Evolutionary conservation across 2,113 vertebrate species (phyloP).

Genomic region (Hyla sarda): DNA sequence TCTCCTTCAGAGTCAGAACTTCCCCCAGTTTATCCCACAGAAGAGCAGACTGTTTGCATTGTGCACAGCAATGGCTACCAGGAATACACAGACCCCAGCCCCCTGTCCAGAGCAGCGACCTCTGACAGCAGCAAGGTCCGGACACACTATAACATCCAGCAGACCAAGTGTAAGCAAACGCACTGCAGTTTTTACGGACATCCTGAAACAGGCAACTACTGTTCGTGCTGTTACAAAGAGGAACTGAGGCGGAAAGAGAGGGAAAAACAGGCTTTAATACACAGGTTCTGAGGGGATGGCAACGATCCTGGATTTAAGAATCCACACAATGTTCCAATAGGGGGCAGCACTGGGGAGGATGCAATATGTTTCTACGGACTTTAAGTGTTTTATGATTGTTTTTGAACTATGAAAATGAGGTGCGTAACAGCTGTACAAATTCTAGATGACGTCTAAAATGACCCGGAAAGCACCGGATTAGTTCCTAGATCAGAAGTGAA

Average conservation of each 20-base stretch:
- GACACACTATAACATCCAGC: slow-evolving; percentile 67
- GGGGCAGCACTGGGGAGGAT: slow-evolving; percentile 32
- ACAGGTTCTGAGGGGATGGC: slow-evolving; percentile 82
- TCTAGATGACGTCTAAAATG: too few species aligned
- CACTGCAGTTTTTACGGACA: slow-evolving; percentile 93
- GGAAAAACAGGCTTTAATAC: slow-evolving; percentile 76
- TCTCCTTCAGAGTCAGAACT: slow-evolving; percentile 69
- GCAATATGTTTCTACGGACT: slow-evolving; percentile 39
- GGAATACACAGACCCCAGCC: slow-evolving; percentile 71
- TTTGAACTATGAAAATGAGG: background rate
- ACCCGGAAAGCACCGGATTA: background rate
- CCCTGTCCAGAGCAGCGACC: background rate
- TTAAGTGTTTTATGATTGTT: background rate
- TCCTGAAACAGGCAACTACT: slow-evolving; percentile 93
- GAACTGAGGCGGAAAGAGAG: slow-evolving; percentile 84
- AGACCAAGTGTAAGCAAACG: slow-evolving; percentile 89
- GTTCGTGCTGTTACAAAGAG: slow-evolving; percentile 92
- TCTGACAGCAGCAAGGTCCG: background rate
- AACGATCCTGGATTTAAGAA: background rate
- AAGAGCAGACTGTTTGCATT: slow-evolving; percentile 54
- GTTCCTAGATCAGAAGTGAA: background rate
- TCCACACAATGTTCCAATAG: background rate
- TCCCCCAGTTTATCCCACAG: slow-evolving; percentile 65
- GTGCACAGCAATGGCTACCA: slow-evolving; percentile 76
- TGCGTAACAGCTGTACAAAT: background rate